A percentile compares a stretch with the other conserved stretches of the same genome.
Evolutionary conservation across 2,113 vertebrate genomes (phyloP).

Genomic region (Coracopsis vasa): DNA sequence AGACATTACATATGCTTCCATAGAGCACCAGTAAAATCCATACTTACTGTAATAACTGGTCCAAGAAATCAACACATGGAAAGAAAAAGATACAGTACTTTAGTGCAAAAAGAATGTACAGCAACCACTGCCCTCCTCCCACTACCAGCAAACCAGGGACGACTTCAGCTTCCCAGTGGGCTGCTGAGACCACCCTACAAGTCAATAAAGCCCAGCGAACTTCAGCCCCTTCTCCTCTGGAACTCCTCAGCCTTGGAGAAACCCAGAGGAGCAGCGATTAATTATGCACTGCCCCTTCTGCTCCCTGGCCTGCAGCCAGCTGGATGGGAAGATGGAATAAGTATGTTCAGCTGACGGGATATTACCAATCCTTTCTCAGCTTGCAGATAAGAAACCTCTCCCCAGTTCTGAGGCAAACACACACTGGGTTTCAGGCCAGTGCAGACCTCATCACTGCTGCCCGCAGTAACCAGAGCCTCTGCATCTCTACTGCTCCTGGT

Average conservation of each 20-base stretch:
- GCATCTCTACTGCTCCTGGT: conserved; percentile 49
- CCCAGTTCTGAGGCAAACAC: neutral
- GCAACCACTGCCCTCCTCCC: neutral
- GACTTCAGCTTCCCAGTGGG: neutral
- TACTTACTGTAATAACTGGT: conserved; percentile 87
- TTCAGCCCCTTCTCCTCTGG: neutral
- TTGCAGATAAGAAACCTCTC: conserved; percentile 30
- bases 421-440: neutral
- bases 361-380: conserved; percentile 49
- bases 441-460: conserved; percentile 13
- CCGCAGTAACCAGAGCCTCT: conserved; percentile 65
- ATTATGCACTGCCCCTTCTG: conserved; percentile 41
- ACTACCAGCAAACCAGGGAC: neutral
- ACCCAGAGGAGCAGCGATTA: conserved; percentile 47
- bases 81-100: conserved; percentile 70
- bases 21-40: conserved; percentile 1
- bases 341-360: neutral
- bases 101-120: conserved; percentile 38
- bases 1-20: neutral
- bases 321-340: conserved; percentile 28
- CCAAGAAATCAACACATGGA: conserved; percentile 68
- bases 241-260: conserved; percentile 30
- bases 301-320: conserved; percentile 10
- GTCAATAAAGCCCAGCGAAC: neutral
- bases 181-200: neutral